Conservation (phyloP, 2,888 invertebrate species). For the Trissolcus japonicus region DNA sequence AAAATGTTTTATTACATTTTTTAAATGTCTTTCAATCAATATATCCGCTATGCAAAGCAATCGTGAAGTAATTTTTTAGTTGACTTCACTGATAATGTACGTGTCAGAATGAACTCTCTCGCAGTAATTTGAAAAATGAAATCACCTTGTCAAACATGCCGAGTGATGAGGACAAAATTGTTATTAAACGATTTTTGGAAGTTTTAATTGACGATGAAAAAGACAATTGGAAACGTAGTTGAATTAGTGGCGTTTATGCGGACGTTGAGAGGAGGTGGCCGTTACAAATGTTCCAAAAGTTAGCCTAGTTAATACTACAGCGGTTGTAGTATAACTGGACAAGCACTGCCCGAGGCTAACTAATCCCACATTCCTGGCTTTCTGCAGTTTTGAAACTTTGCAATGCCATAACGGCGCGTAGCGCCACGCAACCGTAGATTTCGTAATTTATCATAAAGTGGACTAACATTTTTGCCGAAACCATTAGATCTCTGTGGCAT, state of each 20-base stretch:
- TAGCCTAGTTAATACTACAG: constrained; percentile 46
- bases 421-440: constrained; percentile 58
- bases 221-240: constrained; percentile 21
- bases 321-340: constrained; percentile 44
- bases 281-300: constrained; percentile 52
- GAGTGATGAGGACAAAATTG: not conserved
- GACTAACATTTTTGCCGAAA: constrained; percentile 53
- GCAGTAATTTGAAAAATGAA: constrained; percentile 20
- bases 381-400: constrained; percentile 74
- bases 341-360: constrained; percentile 61
- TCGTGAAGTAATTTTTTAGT: constrained; percentile 33
- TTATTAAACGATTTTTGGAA: not conserved
- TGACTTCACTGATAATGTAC: constrained; percentile 28
- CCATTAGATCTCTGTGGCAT: constrained; percentile 42
- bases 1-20: not conserved
- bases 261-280: constrained; percentile 48
- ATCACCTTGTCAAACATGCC: not conserved
- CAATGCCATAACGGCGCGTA: constrained; percentile 65
- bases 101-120: constrained; percentile 13
- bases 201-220: constrained; percentile 11
- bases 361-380: constrained; percentile 73
- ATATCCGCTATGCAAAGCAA: constrained; percentile 29
- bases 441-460: constrained; percentile 64
- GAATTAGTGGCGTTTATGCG: constrained; percentile 30
- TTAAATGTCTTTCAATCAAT: constrained; percentile 28